phyloP scores from a whole-genome alignment of 2,888 invertebrate genomes.

The Drepanosiphum platanoidis region DNA sequence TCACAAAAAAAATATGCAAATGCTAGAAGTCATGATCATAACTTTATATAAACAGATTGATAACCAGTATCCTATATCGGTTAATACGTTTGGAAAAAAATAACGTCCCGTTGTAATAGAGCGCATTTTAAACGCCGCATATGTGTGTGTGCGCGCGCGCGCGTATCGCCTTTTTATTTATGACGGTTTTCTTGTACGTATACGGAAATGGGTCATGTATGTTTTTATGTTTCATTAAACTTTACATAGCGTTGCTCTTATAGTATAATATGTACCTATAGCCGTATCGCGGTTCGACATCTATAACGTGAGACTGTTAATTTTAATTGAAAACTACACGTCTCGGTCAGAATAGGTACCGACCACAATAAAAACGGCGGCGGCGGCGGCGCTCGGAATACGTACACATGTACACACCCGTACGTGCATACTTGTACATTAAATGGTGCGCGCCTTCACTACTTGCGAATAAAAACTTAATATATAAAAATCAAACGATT shows the following conservation, averaged over 20 bases:
- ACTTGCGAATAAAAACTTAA: not conserved
- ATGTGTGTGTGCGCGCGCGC: not conserved
- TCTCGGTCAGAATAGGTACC: no score
- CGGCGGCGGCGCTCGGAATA: no score
- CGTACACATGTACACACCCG: no score
- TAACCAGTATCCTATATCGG: no score
- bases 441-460: not conserved
- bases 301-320: not conserved
- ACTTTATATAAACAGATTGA: no score
- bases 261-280: not conserved
- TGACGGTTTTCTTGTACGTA: not conserved
- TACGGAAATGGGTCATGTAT: not conserved
- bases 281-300: not conserved
- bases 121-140: not conserved
- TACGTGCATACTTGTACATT: not conserved
- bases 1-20: no score
- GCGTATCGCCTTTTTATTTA: not conserved
- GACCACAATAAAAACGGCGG: no score
- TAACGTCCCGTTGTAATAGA: not conserved
- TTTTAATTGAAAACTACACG: slow-evolving; percentile 10
- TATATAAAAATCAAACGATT: not conserved
- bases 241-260: not conserved
- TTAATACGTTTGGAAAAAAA: not conserved
- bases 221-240: not conserved
- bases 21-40: no score